These are phyloP conservation scores for Agonopterix heracliana DNA, from an alignment of 2,888 invertebrate species.

Conservation along the genomic window DNA sequence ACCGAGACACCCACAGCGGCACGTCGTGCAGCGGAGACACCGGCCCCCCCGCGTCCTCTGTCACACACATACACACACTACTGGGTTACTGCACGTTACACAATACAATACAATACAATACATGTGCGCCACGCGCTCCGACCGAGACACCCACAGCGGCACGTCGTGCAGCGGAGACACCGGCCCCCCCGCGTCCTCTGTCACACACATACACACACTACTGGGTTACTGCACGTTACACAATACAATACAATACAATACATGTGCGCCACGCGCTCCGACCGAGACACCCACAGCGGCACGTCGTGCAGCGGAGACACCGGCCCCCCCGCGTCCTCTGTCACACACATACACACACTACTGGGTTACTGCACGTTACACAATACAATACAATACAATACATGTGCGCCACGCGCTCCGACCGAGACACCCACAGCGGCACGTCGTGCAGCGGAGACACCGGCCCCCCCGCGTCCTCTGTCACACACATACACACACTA, in stretches of 20 bases:
- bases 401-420: too few relatives aligned
- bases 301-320: too few relatives aligned
- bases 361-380: too few relatives aligned
- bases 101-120: too few relatives aligned
- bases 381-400: too few relatives aligned
- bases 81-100: neutral
- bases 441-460: constrained; percentile 99
- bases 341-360: too few relatives aligned
- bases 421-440: constrained; percentile 86
- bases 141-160: constrained; percentile 86
- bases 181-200: constrained; percentile 86
- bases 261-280: neutral
- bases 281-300: neutral
- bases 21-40: constrained; percentile 99
- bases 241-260: too few relatives aligned
- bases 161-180: constrained; percentile 99
- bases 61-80: constrained; percentile 5
- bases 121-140: too few relatives aligned
- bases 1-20: constrained; percentile 86
- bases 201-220: too few relatives aligned
- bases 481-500: constrained; percentile 8
- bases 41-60: constrained; percentile 86
- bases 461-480: constrained; percentile 86
- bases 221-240: neutral
- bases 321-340: too few relatives aligned